phyloP scores from a whole-genome alignment of 1,140 invertebrate genomes.

The Sarcophaga peregrina region DNA sequence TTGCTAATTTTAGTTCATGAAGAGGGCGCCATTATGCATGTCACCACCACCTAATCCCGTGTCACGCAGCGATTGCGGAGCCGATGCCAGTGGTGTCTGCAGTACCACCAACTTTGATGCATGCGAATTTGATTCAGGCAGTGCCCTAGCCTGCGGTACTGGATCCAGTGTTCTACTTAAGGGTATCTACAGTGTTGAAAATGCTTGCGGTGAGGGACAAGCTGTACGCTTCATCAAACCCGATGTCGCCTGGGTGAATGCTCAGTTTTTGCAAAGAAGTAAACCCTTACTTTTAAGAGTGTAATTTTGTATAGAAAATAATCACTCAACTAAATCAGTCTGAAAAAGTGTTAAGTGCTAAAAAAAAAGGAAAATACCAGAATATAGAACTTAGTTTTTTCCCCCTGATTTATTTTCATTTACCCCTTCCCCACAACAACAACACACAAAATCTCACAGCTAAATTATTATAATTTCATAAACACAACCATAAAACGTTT shows the following conservation, averaged over 20 bases:
- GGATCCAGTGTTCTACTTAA: conserved; percentile 76
- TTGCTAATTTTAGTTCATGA: conserved; percentile 69
- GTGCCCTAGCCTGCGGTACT: conserved; percentile 80
- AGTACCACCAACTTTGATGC: conserved; percentile 69
- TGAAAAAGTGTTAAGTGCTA: conserved; percentile 24
- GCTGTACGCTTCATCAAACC: conserved; percentile 61
- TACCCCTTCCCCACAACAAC: background rate
- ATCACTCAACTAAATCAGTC: conserved; percentile 6
- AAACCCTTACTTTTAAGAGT: conserved; percentile 59
- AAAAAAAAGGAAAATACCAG: background rate
- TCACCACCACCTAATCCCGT: conserved; percentile 74
- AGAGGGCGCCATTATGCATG: conserved; percentile 79
- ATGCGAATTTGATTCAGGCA: conserved; percentile 79
- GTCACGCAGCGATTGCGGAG: conserved; percentile 54
- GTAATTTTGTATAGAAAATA: conserved; percentile 41
- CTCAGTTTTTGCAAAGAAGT: conserved; percentile 56
- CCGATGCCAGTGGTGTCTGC: conserved; percentile 62
- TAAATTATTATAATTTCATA: conserved; percentile 34
- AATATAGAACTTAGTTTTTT: background rate
- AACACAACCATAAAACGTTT: background rate
- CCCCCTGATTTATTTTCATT: background rate
- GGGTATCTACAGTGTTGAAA: conserved; percentile 81
- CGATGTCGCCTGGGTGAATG: conserved; percentile 64
- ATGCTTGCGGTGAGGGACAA: conserved; percentile 68
- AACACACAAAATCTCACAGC: conserved; percentile 15